phyloP scores from a whole-genome alignment of 2,797 vertebrate genomes.

The Enteromius afrohamiltoni region DNA sequence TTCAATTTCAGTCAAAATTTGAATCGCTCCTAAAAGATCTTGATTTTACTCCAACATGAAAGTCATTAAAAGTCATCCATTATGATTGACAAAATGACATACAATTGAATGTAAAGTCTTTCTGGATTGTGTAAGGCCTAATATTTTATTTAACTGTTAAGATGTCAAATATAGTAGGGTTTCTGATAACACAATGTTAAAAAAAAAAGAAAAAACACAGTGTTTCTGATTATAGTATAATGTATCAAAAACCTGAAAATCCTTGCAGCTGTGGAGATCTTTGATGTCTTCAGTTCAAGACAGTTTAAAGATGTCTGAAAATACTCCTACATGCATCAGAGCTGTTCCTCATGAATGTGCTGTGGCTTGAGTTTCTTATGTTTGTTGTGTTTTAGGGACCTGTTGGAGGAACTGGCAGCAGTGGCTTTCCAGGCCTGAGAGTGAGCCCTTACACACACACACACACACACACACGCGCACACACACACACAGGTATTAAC shows the following conservation, averaged over 20 bases:
- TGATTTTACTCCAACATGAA: not conserved
- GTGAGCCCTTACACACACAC: constrained; percentile 78
- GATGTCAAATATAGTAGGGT: not conserved
- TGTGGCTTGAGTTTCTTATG: constrained; percentile 4
- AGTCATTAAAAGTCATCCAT: not conserved
- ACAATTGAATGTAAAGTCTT: not conserved
- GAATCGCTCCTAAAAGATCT: not conserved
- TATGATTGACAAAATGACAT: not conserved
- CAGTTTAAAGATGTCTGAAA: not conserved
- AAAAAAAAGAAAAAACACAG: not conserved
- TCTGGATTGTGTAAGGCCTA: not conserved
- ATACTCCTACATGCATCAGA: no score
- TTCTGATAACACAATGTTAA: not conserved
- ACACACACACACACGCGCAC: no score
- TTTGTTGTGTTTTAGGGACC: constrained; percentile 82
- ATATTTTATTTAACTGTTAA: not conserved
- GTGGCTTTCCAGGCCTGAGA: constrained; percentile 92
- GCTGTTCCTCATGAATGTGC: not conserved
- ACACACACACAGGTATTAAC: no score
- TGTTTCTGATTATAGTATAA: not conserved
- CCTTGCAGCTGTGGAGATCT: not conserved
- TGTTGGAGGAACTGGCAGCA: constrained; percentile 86
- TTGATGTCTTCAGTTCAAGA: not conserved
- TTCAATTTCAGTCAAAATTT: not conserved
- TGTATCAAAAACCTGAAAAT: not conserved